Evolutionary conservation across 1,140 invertebrate species (phyloP).

Genomic region (Augochlora pura): DNA sequence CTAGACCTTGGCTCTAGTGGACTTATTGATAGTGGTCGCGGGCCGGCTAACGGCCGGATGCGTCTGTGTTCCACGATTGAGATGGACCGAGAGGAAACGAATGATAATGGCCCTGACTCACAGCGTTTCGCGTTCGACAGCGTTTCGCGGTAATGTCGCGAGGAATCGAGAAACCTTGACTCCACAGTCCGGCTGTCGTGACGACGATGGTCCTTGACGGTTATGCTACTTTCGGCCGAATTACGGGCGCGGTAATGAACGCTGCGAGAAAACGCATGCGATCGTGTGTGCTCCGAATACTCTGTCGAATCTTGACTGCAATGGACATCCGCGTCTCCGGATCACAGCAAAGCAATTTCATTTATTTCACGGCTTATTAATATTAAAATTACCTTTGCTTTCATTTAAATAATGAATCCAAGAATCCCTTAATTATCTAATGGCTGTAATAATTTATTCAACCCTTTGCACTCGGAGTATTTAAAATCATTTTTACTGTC

Average conservation of each 20-base stretch:
- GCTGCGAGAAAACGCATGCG: not conserved
- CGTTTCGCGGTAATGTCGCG: not conserved
- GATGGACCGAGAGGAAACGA: conserved; percentile 11
- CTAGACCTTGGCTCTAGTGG: conserved; percentile 29
- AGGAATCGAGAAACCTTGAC: not conserved
- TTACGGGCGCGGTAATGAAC: not conserved
- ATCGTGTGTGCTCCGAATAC: too few species aligned
- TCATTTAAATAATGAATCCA: too few species aligned
- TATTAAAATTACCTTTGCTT: too few species aligned
- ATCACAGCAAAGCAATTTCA: too few species aligned
- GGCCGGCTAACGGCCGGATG: not conserved
- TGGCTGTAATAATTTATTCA: too few species aligned
- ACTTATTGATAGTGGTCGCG: conserved; percentile 12
- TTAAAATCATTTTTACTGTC: too few species aligned
- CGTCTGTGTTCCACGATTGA: not conserved
- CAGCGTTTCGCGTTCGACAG: not conserved
- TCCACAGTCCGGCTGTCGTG: not conserved
- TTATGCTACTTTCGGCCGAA: not conserved
- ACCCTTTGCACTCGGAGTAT: too few species aligned
- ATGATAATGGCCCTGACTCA: conserved; percentile 6
- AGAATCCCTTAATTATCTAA: too few species aligned
- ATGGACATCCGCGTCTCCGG: too few species aligned
- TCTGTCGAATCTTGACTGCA: too few species aligned
- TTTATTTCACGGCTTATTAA: too few species aligned
- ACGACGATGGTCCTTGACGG: not conserved